Evolutionary conservation across 2,797 vertebrate species (phyloP).

Genomic region (Myotis myotis): DNA sequence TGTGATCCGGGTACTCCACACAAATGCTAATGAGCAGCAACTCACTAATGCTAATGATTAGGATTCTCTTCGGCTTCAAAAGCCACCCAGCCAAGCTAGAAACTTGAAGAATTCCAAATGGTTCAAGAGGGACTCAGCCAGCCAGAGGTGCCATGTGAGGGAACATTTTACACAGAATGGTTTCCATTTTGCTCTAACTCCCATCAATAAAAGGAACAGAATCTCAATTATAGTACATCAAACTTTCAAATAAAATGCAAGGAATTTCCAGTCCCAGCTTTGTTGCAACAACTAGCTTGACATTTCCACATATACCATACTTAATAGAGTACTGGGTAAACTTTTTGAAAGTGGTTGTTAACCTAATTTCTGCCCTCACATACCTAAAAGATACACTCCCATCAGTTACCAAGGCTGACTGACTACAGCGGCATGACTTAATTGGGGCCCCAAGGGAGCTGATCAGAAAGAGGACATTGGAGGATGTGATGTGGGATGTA

Average conservation of each 20-base stretch:
- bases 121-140: slow-evolving; percentile 10
- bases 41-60: slow-evolving; percentile 64
- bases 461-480: background rate
- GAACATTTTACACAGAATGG: slow-evolving; percentile 1
- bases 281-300: background rate
- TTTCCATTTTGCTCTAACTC: slow-evolving; percentile 47
- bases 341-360: background rate
- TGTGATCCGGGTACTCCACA: slow-evolving; percentile 51
- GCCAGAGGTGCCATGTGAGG: background rate
- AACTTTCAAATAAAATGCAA: slow-evolving; percentile 18
- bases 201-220: slow-evolving; percentile 1
- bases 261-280: background rate
- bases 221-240: background rate
- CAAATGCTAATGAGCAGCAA: slow-evolving; percentile 66
- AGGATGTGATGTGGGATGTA: too few relatives aligned
- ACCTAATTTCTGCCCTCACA: background rate
- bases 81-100: slow-evolving; percentile 37
- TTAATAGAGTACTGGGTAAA: background rate
- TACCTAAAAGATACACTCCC: slow-evolving; percentile 3
- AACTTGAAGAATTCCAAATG: slow-evolving; percentile 23
- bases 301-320: background rate
- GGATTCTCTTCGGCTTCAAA: slow-evolving; percentile 38
- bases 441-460: background rate
- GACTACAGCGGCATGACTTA: background rate
- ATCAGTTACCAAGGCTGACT: background rate